A percentile compares a stretch with the other conserved stretches of the same genome.
These are phyloP conservation scores for Chaetophractus vellerosus DNA, from an alignment of 2,797 vertebrate genomes.

Conservation along the genomic window DNA sequence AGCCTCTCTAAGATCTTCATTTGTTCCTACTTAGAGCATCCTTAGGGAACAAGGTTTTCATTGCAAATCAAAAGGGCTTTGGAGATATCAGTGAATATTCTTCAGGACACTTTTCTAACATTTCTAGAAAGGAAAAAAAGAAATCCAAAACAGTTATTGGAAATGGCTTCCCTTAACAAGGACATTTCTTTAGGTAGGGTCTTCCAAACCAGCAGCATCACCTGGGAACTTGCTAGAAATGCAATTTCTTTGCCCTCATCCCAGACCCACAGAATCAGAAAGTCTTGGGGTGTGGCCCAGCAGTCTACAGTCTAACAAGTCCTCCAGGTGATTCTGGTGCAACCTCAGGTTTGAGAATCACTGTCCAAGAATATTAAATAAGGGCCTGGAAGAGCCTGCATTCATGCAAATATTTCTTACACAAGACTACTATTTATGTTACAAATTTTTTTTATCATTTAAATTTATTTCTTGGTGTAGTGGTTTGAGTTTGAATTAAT, in stretches of 20 bases:
- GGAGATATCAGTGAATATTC: neutral
- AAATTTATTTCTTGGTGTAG: constrained; percentile 17
- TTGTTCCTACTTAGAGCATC: neutral
- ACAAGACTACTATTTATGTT: neutral
- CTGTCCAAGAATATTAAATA: neutral
- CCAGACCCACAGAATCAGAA: neutral
- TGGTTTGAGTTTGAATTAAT: no score
- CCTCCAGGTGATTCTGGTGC: neutral
- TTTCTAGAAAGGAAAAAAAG: neutral
- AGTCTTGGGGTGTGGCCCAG: neutral
- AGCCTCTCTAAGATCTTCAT: neutral
- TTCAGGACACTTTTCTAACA: constrained; percentile 4
- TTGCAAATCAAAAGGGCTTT: neutral
- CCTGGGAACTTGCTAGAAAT: neutral
- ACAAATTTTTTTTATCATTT: neutral
- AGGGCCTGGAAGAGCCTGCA: neutral
- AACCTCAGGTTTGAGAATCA: neutral
- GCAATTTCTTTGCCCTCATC: neutral
- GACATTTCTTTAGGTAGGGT: neutral
- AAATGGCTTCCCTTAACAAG: neutral
- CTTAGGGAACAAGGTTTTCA: neutral
- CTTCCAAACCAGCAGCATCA: neutral
- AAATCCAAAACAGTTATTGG: neutral
- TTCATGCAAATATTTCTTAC: neutral
- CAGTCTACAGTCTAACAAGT: neutral